phyloP scores from a whole-genome alignment of 1,140 invertebrate genomes.

The Bombus superbus region DNA sequence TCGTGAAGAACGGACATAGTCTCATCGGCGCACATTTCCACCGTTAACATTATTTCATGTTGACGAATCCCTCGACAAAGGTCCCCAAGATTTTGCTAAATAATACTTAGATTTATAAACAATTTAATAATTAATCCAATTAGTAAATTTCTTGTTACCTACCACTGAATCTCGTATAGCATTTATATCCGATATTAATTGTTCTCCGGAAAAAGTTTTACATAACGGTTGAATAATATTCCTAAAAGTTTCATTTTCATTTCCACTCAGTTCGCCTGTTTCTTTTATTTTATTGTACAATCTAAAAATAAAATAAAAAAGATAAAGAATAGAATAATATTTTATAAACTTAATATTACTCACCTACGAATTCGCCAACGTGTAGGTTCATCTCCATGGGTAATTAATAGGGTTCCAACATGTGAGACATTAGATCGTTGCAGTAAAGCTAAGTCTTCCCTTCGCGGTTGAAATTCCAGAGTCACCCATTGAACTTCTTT shows the following conservation, averaged over 20 bases:
- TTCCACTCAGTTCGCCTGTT: constrained; percentile 69
- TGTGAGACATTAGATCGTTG: constrained; percentile 73
- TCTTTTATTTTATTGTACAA: constrained; percentile 78
- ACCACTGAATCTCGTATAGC: constrained; percentile 77
- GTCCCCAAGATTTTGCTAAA: constrained; percentile 78
- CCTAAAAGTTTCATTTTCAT: constrained; percentile 74
- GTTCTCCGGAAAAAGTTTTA: constrained; percentile 76
- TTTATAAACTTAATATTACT: constrained; percentile 11
- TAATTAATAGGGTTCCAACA: constrained; percentile 78
- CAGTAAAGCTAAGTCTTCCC: constrained; percentile 73
- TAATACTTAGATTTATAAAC: constrained; percentile 32
- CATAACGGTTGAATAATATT: constrained; percentile 76
- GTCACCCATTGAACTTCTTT: constrained; percentile 73
- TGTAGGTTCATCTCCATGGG: constrained; percentile 79
- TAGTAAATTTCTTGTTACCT: constrained; percentile 43
- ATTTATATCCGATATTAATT: constrained; percentile 71
- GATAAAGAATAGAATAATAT: not conserved
- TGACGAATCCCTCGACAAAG: constrained; percentile 77
- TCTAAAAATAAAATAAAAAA: constrained; percentile 54
- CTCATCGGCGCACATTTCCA: constrained; percentile 78
- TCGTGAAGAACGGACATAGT: constrained; percentile 77
- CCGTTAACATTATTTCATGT: constrained; percentile 77
- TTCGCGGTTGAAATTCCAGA: constrained; percentile 77
- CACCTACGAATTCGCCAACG: constrained; percentile 79
- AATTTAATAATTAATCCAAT: constrained; percentile 4